phyloP scores from a whole-genome alignment of 2,797 vertebrate genomes.

The Chelmon rostratus region DNA sequence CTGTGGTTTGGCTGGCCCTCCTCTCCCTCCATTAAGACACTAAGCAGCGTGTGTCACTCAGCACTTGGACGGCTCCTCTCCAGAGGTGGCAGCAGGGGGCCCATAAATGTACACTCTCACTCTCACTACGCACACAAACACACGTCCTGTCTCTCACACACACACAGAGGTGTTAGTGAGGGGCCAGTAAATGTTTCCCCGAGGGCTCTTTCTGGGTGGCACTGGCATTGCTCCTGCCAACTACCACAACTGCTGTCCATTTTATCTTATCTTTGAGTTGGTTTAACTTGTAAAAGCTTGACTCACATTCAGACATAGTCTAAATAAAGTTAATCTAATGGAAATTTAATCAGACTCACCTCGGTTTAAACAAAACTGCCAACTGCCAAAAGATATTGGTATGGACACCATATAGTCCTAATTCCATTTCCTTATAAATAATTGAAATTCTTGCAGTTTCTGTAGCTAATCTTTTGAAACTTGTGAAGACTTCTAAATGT shows the following conservation, averaged over 20 bases:
- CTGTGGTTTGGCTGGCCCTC: conserved; percentile 83
- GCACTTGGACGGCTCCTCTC: conserved; percentile 73
- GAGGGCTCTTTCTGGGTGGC: conserved; percentile 59
- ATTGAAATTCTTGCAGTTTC: not conserved
- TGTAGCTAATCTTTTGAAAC: not conserved
- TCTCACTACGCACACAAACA: conserved; percentile 34
- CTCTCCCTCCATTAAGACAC: conserved; percentile 82
- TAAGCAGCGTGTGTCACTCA: conserved; percentile 83
- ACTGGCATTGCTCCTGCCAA: conserved; percentile 49
- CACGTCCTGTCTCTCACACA: conserved; percentile 18
- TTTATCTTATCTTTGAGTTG: conserved; percentile 37
- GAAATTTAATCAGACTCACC: conserved; percentile 10
- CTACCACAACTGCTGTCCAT: conserved; percentile 46
- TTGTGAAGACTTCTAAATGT: conserved; percentile 1
- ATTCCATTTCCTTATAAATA: not conserved
- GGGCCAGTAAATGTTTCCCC: conserved; percentile 67
- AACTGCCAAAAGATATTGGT: not conserved
- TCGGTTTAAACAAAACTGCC: conserved; percentile 4
- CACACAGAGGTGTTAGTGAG: conserved; percentile 64
- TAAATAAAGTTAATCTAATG: conserved; percentile 8
- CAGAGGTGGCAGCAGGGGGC: conserved; percentile 77
- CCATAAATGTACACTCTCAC: conserved; percentile 68
- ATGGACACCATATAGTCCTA: not conserved
- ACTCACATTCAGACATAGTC: not conserved
- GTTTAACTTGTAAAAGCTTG: conserved; percentile 4